Evolutionary conservation across 2,113 vertebrate genomes (phyloP).

Genomic region (Peucedramus taeniatus): DNA sequence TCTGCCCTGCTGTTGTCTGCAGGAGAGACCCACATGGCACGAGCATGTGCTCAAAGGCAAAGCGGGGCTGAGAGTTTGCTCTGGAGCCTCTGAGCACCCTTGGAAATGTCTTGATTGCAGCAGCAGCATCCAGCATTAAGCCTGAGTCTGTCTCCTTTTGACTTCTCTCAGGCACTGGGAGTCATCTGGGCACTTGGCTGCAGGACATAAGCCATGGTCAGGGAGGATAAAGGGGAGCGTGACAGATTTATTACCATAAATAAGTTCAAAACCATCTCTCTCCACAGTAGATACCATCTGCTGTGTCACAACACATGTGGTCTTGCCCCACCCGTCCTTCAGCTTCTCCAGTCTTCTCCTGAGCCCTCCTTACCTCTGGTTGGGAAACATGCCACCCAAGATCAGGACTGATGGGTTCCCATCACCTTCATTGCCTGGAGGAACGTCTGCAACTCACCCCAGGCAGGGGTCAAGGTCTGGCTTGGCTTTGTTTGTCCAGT

Average conservation of each 20-base stretch:
- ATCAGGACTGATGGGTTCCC: constrained; percentile 37
- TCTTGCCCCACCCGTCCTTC: constrained; percentile 22
- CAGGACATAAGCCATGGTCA: not conserved
- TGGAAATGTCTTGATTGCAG: not conserved
- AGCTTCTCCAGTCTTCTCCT: constrained; percentile 17
- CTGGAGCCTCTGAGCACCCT: not conserved
- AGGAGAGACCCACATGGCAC: not conserved
- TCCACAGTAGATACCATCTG: constrained; percentile 30
- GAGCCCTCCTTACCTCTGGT: constrained; percentile 25
- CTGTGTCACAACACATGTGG: constrained; percentile 43
- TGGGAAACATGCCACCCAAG: constrained; percentile 18
- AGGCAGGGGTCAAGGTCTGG: not conserved
- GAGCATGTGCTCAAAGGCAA: not conserved
- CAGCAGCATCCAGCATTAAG: not conserved
- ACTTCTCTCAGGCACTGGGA: not conserved
- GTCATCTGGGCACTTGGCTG: not conserved
- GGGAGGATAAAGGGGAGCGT: not conserved
- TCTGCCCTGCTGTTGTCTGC: not conserved
- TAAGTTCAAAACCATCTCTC: not conserved
- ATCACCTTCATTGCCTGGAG: not conserved
- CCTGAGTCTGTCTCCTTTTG: not conserved
- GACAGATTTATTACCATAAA: constrained; percentile 30
- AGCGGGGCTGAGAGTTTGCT: fast-evolving
- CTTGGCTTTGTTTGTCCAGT: not conserved
- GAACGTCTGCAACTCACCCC: not conserved